Evolutionary conservation across 2,113 vertebrate species (phyloP), one percentile per base, ranked within the genome.

Genomic region (Cavia aperea): DNA sequence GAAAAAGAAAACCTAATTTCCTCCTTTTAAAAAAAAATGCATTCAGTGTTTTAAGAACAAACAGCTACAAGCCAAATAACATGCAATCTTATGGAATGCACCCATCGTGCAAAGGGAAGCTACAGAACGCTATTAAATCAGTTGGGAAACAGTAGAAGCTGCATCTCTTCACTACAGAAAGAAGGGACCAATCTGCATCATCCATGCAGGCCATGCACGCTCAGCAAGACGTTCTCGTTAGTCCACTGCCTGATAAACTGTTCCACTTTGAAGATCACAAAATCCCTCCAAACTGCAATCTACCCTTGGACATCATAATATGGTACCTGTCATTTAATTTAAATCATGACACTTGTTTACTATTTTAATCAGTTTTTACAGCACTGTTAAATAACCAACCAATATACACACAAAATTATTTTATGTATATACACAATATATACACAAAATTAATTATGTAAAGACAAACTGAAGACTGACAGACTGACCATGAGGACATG

Each of bases 1-100:
- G 49, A 46, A 73, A 73, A 18, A 21, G 49, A 78, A 79, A 29
- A 18, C 15, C 46, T 51, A 31, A 78, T n/a, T 89, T 95, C 19
- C 23, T 85, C 56, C n/a, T 82, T 70, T 33, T n/a, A 86, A 75
- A 82, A n/a, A 95, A 75, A 82, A n/a, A 81, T 13, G 7, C 4
- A 86, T 73, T 81, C 60, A 60, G 5, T 81, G 9, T 81, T 95
- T 88, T 77, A 93, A 90, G 39, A 93, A 78, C 46, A 94, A 92
- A 78, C 43, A 49, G 43, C 24, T 77, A 93, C 15, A 62, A 46
- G 29, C 65, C 73, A 90, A 86, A 70, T 75, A 84, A 72, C n/a
- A 63, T 14, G 4, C 9, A 29, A 26, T 62, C 60, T 65, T 46
- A 65, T 13, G 49, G 87, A 93, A 77, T 58, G 43, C 39, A 66